phyloP scores from a whole-genome alignment of 2,113 vertebrate species.

The Zapus hudsonius region DNA sequence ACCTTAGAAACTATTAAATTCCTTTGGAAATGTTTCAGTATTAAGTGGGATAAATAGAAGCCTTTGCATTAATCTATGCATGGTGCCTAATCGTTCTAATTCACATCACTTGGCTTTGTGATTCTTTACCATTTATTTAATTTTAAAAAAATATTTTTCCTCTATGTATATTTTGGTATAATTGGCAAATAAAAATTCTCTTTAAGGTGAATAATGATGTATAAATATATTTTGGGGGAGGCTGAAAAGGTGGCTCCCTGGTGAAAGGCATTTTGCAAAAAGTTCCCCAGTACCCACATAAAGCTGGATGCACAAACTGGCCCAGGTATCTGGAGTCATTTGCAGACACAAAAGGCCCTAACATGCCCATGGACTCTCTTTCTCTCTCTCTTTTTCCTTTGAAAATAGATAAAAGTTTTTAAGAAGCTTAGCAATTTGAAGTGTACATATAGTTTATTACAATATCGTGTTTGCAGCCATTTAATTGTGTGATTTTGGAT shows the following conservation, averaged over 20 bases:
- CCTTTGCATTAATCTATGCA: constrained; percentile 10
- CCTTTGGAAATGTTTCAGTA: constrained; percentile 42
- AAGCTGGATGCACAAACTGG: too few species aligned
- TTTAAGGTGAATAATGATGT: not conserved
- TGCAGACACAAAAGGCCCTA: too few species aligned
- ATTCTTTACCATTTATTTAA: not conserved
- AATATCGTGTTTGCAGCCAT: not conserved
- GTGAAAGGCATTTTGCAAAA: too few species aligned
- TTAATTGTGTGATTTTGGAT: not conserved
- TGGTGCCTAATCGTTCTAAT: not conserved
- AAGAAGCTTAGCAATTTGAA: not conserved
- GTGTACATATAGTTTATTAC: not conserved
- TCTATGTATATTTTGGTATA: not conserved
- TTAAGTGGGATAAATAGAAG: not conserved
- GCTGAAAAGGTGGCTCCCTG: too few species aligned
- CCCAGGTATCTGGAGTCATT: too few species aligned
- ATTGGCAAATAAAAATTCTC: not conserved
- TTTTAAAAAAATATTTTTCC: not conserved
- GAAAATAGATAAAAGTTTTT: too few species aligned
- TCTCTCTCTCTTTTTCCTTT: too few species aligned
- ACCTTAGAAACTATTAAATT: not conserved
- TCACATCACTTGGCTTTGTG: not conserved
- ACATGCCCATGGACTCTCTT: too few species aligned
- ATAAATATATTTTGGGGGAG: not conserved
- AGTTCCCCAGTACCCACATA: too few species aligned